These are phyloP conservation scores for Habropoda laboriosa DNA, from an alignment of 1,140 invertebrate genomes.

Conservation along the genomic window DNA sequence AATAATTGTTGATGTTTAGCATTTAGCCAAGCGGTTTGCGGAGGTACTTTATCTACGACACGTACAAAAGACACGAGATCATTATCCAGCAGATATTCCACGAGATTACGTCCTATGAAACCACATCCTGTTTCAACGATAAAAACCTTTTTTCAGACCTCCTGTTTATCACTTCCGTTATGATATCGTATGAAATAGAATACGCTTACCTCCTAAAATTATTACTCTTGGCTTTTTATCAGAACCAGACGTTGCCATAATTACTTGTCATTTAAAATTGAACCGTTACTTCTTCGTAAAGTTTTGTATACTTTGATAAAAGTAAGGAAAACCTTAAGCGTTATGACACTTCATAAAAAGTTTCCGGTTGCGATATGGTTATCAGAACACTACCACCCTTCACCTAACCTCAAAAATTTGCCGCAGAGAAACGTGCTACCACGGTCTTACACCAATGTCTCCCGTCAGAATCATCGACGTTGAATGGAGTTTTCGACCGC, in stretches of 20 bases:
- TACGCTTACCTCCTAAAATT: conserved; percentile 76
- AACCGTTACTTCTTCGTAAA: conserved; percentile 2
- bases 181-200: background rate
- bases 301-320: background rate
- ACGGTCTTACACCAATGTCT: background rate
- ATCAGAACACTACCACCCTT: conserved; percentile 9
- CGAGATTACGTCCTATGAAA: conserved; percentile 94
- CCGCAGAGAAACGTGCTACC: conserved; percentile 4
- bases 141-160: conserved; percentile 45
- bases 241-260: conserved; percentile 70
- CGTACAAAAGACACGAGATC: conserved; percentile 88
- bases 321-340: background rate
- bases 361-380: conserved; percentile 24
- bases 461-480: conserved; percentile 19
- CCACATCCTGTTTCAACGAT: conserved; percentile 88
- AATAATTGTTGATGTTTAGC: conserved; percentile 87
- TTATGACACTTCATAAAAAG: conserved; percentile 17
- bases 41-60: conserved; percentile 95
- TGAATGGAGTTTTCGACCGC: background rate
- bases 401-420: conserved; percentile 47
- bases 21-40: conserved; percentile 95
- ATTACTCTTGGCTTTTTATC: conserved; percentile 77
- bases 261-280: conserved; percentile 56
- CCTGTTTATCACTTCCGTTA: conserved; percentile 45
- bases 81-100: conserved; percentile 90